Conservation (phyloP, 2,797 vertebrate genomes). For the Gadopsis marmoratus region DNA sequence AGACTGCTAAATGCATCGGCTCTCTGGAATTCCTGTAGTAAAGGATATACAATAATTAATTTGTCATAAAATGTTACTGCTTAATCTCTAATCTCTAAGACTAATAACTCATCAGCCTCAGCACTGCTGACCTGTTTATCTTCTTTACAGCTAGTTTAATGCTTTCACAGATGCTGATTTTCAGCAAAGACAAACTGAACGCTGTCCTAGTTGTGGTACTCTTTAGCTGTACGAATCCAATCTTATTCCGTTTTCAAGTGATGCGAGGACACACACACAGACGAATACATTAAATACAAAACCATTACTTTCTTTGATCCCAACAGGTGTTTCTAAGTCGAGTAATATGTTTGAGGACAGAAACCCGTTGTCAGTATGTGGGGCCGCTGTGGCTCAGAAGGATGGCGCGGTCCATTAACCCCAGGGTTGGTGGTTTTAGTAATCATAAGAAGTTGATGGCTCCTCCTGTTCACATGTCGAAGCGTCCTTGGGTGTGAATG, state of each 20-base stretch:
- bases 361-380: too few species aligned
- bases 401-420: too few species aligned
- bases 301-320: not conserved
- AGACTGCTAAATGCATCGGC: not conserved
- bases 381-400: too few species aligned
- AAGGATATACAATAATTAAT: not conserved
- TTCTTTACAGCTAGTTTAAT: slow-evolving; percentile 1
- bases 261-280: not conserved
- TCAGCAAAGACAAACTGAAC: not conserved
- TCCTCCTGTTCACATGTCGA: too few species aligned
- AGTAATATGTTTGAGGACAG: not conserved
- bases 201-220: not conserved
- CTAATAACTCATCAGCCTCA: not conserved
- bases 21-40: not conserved
- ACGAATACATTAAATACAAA: not conserved
- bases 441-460: too few species aligned
- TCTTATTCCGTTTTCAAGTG: not conserved
- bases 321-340: not conserved
- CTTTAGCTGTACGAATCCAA: not conserved
- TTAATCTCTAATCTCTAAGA: not conserved
- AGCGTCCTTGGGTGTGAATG: too few species aligned
- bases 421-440: too few species aligned
- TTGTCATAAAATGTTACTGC: not conserved
- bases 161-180: slow-evolving; percentile 5
- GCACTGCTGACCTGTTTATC: slow-evolving; percentile 11